Conservation (phyloP, 2,797 vertebrate genomes). For the Rhinichthys osculus region DNA sequence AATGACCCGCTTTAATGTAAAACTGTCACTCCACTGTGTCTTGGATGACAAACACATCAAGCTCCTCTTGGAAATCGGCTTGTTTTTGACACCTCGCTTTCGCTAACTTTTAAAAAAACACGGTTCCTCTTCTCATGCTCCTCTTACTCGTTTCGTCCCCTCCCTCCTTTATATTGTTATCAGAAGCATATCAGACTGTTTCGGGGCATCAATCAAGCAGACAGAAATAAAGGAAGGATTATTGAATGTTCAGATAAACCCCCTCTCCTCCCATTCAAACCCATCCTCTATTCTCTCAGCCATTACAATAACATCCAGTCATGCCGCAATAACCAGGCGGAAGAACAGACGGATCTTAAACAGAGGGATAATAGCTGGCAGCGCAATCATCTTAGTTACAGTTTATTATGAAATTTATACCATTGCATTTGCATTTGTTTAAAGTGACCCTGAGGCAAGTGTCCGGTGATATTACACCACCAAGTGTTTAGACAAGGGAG, state of each 20-base stretch:
- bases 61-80: conserved; percentile 34
- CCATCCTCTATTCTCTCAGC: conserved; percentile 19
- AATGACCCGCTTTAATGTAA: conserved; percentile 83
- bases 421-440: conserved; percentile 83
- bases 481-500: conserved; percentile 54
- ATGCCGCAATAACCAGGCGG: conserved; percentile 52
- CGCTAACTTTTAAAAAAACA: conserved; percentile 21
- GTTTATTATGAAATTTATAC: conserved; percentile 78
- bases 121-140: background rate
- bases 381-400: conserved; percentile 80
- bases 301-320: conserved; percentile 60
- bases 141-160: background rate
- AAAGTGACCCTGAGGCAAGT: conserved; percentile 75
- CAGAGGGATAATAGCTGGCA: conserved; percentile 70
- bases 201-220: conserved; percentile 39
- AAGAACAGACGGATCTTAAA: conserved; percentile 62
- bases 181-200: conserved; percentile 39
- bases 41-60: conserved; percentile 62
- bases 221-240: conserved; percentile 18
- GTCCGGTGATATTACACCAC: conserved; percentile 62
- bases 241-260: conserved; percentile 35
- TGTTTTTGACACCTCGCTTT: background rate
- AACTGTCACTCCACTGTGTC: conserved; percentile 67
- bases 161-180: conserved; percentile 29
- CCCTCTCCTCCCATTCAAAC: conserved; percentile 21